Conservation (phyloP, 2,113 vertebrate species). For the Bujurquina vittata region DNA sequence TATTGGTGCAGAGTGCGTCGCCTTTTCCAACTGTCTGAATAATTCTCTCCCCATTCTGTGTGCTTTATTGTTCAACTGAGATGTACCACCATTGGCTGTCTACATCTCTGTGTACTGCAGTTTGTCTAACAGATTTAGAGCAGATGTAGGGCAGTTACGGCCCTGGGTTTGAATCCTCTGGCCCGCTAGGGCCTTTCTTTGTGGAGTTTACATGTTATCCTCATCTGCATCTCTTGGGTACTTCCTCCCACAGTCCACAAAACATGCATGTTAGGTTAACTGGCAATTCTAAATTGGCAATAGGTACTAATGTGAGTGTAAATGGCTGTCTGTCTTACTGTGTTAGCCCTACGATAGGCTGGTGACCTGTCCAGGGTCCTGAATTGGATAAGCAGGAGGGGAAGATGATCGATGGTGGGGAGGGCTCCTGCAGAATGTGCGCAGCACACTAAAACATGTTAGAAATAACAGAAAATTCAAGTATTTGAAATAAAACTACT, state of each 20-base stretch:
- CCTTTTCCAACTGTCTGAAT: conserved; percentile 47
- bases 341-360: not conserved
- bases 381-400: too few relatives aligned
- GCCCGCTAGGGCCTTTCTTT: not conserved
- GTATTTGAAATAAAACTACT: not conserved
- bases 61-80: conserved; percentile 50
- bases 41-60: conserved; percentile 32
- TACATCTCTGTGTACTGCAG: conserved; percentile 29
- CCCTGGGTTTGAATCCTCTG: not conserved
- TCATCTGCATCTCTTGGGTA: not conserved
- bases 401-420: too few relatives aligned
- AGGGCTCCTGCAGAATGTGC: not conserved
- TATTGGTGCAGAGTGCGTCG: conserved; percentile 38
- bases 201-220: too few relatives aligned
- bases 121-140: conserved; percentile 61
- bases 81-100: conserved; percentile 41
- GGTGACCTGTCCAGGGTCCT: not conserved
- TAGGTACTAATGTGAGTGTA: not conserved
- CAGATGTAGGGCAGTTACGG: not conserved
- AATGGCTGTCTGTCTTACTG: too few relatives aligned
- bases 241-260: not conserved
- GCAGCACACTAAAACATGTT: not conserved
- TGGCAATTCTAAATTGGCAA: not conserved
- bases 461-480: not conserved
- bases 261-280: not conserved